Evolutionary conservation across 2,797 vertebrate species (phyloP), one percentile per base, ranked within the genome.

Genomic region (Myripristis jacobus): DNA sequence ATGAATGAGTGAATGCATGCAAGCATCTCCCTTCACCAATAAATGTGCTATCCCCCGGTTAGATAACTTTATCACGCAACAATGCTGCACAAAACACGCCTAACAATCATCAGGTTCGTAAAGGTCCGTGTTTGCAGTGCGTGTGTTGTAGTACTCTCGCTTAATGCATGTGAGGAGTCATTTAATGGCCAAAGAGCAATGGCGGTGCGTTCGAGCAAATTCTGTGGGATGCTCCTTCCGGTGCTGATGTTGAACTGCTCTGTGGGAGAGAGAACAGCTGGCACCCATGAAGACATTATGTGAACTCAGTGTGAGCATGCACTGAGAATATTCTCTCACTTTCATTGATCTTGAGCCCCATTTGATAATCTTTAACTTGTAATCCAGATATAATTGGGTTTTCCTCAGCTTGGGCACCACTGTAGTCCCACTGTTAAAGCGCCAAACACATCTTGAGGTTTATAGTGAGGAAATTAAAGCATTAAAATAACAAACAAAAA

Each of bases 141-240:
- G 27, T 24, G 4, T 27, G 31, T 2, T 59, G 21, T 2, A 22
- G 36, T 60, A 18, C 8, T 36, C 0, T 61, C 50, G 34, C 16
- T 70, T 13, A 10, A 60, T 67, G 79, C 5, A 19, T 13, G 2
- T 46, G 16, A 41, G 57, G 19, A 59, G 50, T 48, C 62, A 58
- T 3, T 57, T 63, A 9, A 22, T 47, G 70, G 43, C 31, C 67
- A 3, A 25, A n/a, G 16, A 58, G 85, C 62, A 88, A 91, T 90
- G 88, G 91, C 93, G 90, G 87, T 93, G 92, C 80, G 89, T 96
- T 97, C 95, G 83, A 96, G 95, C 91, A 95, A 88, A 89, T 97
- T 96, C 94, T 83, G 18, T 72, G 64, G 65, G 75, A 64, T 87
- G 87, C 84, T 94, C 92, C 92, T 94, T 88, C 88, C 74, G 87